Percentiles rank a stretch among this genome's conserved stretches.
phyloP scores from a whole-genome alignment of 2,797 vertebrate genomes.

The Phoxinus dragarum region DNA sequence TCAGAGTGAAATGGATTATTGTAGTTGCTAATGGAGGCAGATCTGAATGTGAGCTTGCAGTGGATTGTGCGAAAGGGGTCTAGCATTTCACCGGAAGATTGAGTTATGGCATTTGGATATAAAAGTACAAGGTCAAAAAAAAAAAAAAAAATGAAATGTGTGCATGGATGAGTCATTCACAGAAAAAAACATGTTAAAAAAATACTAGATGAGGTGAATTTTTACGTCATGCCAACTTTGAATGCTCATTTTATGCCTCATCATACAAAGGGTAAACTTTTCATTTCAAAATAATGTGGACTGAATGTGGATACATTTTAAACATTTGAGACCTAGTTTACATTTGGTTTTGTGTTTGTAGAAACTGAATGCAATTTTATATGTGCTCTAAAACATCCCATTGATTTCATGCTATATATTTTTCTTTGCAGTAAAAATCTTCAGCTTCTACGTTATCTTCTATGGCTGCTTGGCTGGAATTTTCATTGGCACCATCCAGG shows the following conservation, averaged over 20 bases:
- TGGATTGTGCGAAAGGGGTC: neutral
- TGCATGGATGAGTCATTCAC: neutral
- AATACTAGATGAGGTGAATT: neutral
- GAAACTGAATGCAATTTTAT: neutral
- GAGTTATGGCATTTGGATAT: neutral
- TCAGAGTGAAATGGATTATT: neutral
- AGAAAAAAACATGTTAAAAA: neutral
- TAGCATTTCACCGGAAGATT: too few species aligned
- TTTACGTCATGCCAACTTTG: neutral
- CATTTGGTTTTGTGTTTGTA: slow-evolving; percentile 9
- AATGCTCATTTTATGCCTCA: neutral
- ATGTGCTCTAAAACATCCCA: neutral
- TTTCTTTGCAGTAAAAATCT: slow-evolving; percentile 90
- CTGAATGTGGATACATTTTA: neutral
- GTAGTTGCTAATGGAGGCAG: neutral
- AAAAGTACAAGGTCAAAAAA: neutral
- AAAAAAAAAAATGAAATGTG: neutral
- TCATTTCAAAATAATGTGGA: neutral
- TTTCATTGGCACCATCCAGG: slow-evolving; percentile 98
- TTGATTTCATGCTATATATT: slow-evolving; percentile 26
- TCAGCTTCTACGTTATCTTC: slow-evolving; percentile 95
- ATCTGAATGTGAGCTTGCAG: neutral
- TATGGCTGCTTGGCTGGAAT: slow-evolving; percentile 98
- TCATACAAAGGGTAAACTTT: neutral
- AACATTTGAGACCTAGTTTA: neutral